Evolutionary conservation across 2,888 invertebrate genomes (phyloP).

Genomic region (Xestobium rufovillosum): DNA sequence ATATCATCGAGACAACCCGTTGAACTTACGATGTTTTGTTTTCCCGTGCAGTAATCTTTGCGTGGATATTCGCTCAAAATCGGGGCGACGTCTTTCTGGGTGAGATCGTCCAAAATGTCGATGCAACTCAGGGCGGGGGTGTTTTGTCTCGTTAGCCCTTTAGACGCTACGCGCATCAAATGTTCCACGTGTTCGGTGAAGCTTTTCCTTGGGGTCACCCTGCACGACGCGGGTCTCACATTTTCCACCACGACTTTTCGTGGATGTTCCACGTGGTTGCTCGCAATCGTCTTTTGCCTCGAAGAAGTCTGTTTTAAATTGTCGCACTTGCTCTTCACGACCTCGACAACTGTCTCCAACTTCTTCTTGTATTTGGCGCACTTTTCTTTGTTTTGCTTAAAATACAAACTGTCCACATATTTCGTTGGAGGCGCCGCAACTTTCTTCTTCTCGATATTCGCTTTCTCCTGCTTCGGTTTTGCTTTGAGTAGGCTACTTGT

Average conservation of each 20-base stretch:
- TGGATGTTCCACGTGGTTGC: too few species aligned
- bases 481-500: background rate
- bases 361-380: too few species aligned
- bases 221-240: too few species aligned
- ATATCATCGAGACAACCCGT: too few species aligned
- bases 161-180: too few species aligned
- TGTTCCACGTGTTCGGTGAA: too few species aligned
- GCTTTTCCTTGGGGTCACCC: too few species aligned
- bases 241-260: too few species aligned
- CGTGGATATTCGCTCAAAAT: slow-evolving; percentile 32
- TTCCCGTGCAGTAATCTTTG: slow-evolving; percentile 14
- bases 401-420: slow-evolving; percentile 32
- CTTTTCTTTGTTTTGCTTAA: slow-evolving; percentile 22
- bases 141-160: too few species aligned
- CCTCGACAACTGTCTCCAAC: slow-evolving; percentile 1
- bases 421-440: slow-evolving; percentile 15
- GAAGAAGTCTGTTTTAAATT: too few species aligned
- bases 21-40: too few species aligned
- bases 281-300: too few species aligned
- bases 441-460: slow-evolving; percentile 12
- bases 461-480: slow-evolving; percentile 4
- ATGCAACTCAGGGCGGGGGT: slow-evolving; percentile 24
- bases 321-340: background rate
- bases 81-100: slow-evolving; percentile 29
- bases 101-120: slow-evolving; percentile 33